Base-by-base conservation (phyloP, 2,888 invertebrate genomes). In the Tholera decimalis region DNA sequence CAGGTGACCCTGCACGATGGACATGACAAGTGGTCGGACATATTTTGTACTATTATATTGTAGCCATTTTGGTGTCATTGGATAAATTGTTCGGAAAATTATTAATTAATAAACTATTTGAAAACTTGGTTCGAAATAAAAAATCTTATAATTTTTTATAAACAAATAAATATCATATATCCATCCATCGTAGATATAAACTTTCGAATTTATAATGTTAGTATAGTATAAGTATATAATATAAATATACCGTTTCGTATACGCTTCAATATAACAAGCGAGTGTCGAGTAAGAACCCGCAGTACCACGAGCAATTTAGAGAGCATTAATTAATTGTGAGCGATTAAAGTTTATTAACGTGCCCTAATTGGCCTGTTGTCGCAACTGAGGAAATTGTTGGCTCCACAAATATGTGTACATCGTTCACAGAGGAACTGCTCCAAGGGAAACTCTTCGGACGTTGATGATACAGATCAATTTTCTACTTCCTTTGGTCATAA, bases 331-430 rank as follows among this genome's bases (percentile, higher is more conserved):
- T 89, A 89, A 90, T 90, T 88, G 83, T 53, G 55, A 60, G 60
- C 81, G 76, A 88, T 90, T 89, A 89, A 87, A 86, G 79, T 88
- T 85, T 84, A 89, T 88, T 88, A 88, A 77, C 85, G 80, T 81
- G 86, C 68, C 83, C 85, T 83, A 91, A 91, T 91, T 90, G 85
- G 82, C 62, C 43, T 76, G 82, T 79, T 77, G 85, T 73, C 82
- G 85, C 81, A 76, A 80, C 73, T 79, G 73, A 81, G 83, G 83
- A 77, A 84, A 83, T 76, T 82, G 84, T 73, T 79, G 79, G 60
- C 77, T 71, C 69, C 83, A 74, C 83, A 77, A 80, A 83, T 74
- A 81, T 82, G 80, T 79, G 80, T 79, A 24, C 46, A 11, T 11
- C 28, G 26, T 43, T 44, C 18, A 35, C 22, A 22, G 51, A 62